Conservation (phyloP, 2,888 invertebrate species). For the Catotricha subobsoleta region DNA sequence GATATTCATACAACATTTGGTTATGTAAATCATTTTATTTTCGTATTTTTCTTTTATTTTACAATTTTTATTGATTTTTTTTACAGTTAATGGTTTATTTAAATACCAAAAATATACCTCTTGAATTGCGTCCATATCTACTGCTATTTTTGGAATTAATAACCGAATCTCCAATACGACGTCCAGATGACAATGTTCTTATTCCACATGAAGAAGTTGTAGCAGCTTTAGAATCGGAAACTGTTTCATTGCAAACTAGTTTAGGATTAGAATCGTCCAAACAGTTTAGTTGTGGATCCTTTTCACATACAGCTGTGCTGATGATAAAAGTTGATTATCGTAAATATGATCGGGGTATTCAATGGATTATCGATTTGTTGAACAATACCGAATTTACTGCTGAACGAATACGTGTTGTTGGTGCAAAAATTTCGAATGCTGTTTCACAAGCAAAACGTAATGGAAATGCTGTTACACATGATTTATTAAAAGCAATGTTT, state of each 20-base stretch:
- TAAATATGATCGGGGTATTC: conserved; percentile 55
- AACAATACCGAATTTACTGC: conserved; percentile 50
- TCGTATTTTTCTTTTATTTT: conserved; percentile 15
- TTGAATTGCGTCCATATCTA: conserved; percentile 47
- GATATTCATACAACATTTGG: conserved; percentile 69
- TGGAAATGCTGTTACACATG: conserved; percentile 48
- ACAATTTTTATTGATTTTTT: not conserved
- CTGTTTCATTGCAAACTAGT: conserved; percentile 40
- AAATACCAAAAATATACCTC: conserved; percentile 44
- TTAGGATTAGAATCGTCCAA: conserved; percentile 40
- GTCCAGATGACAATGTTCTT: conserved; percentile 7
- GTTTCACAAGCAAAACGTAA: conserved; percentile 56
- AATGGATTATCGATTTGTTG: conserved; percentile 59
- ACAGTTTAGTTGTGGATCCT: conserved; percentile 54
- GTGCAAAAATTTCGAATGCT: conserved; percentile 64
- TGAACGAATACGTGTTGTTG: conserved; percentile 58
- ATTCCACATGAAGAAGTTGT: conserved; percentile 50
- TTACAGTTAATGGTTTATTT: conserved; percentile 50
- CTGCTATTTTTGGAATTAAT: conserved; percentile 57
- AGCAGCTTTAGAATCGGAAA: conserved; percentile 58
- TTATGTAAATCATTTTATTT: conserved; percentile 41
- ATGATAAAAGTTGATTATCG: conserved; percentile 52
- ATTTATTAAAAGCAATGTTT: conserved; percentile 39
- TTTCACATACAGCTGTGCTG: conserved; percentile 45
- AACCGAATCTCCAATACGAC: conserved; percentile 53